A percentile compares a stretch with the other conserved stretches of the same genome.
These are phyloP conservation scores for Drosophila lowei DNA, from an alignment of 1,140 invertebrate species.

Conservation along the genomic window DNA sequence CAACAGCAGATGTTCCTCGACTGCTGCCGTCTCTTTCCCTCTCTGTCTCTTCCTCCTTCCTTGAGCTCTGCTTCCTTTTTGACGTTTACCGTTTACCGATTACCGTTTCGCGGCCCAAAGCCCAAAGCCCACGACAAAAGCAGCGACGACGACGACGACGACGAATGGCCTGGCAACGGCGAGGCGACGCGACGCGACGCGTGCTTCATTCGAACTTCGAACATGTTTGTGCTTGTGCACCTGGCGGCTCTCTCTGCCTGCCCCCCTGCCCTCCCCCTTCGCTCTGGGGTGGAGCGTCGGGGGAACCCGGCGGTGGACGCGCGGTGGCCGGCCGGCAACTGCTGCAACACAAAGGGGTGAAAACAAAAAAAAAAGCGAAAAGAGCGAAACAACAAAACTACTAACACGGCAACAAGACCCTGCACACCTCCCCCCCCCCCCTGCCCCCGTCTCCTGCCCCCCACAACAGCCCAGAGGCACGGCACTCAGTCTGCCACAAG, in stretches of 20 bases:
- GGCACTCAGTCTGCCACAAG: conserved; percentile 19
- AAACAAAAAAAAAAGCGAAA: conserved; percentile 1
- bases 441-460: background rate
- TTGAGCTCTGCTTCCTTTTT: conserved; percentile 18
- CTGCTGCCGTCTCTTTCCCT: background rate
- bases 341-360: conserved; percentile 50
- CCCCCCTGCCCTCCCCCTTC: no score
- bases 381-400: conserved; percentile 30
- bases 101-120: conserved; percentile 33
- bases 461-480: background rate
- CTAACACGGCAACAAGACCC: conserved; percentile 19
- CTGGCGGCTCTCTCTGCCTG: conserved; percentile 29
- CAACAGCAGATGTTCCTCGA: conserved; percentile 27
- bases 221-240: conserved; percentile 63
- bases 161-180: conserved; percentile 44
- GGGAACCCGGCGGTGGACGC: conserved; percentile 1
- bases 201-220: conserved; percentile 60
- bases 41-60: conserved; percentile 4
- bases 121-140: conserved; percentile 61
- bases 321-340: conserved; percentile 67
- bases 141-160: conserved; percentile 31
- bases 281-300: background rate
- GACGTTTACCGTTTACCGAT: conserved; percentile 56
- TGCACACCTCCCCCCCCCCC: background rate
- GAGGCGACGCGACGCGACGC: background rate